Base-by-base conservation (phyloP, 2,113 vertebrate genomes). In the Varanus salvator region DNA sequence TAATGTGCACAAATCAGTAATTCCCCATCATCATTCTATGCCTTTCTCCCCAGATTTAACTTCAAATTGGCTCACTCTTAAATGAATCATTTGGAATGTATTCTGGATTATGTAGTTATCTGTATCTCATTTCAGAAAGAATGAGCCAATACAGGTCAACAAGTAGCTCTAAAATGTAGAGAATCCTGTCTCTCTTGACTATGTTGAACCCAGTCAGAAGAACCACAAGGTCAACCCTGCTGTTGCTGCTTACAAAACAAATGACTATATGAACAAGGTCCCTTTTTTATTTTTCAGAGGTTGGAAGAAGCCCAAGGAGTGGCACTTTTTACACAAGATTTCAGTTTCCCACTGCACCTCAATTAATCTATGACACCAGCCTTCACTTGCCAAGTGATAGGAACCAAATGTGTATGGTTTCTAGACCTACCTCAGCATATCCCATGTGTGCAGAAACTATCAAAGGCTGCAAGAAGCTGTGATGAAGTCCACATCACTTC, bases 71-170 rank as follows among this genome's bases (percentile, higher is more conserved):
- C 89, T 92, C 83, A 81, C 0, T 91, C 93, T 94, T 94, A 52
- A 89, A 75, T 93, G 89, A 87, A 95, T 89, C 91, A 11, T 81
- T 90, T 38, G 75, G 80, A 92, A 91, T 84, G 86, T 15, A 0
- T 80, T 92, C 92, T 94, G 90, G 92, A 95, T 90, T 90, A 90
- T 87, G 90, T 77, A 93, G 82, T 85, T 92, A 92, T 90, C 83
- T 85, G 80, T 90, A 92, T 90, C 95, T 95, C 91, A 90, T 87
- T 92, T 91, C 86, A 93, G 92, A 94, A 89, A 91, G 78, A 77
- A 93, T 77, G 2, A 92, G 89, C 77, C 89, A 92, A 93, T 84
- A 93, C 91, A 54, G 92, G 75, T 68, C 86, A 84, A 9, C 54
- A 66, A 77, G 93, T 87, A 66, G 50, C 87, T 92, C 69, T 91